A percentile compares a stretch with the other conserved stretches of the same genome.
phyloP scores from a whole-genome alignment of 2,888 invertebrate genomes.

The Scrobipalpa costella region DNA sequence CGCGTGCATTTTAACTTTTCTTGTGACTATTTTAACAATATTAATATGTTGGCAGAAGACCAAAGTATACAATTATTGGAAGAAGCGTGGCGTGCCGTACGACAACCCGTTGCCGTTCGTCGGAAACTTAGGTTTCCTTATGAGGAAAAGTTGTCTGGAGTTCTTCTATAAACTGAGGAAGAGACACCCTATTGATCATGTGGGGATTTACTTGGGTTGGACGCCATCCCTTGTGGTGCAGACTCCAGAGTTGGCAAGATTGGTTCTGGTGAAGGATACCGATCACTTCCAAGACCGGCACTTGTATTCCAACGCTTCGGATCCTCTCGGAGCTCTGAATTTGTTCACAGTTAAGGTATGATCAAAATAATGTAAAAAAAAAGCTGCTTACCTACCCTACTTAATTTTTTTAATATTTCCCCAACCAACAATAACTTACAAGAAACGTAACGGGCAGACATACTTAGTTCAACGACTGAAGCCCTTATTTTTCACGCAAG shows the following conservation, averaged over 20 bases:
- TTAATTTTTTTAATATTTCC: too few species aligned
- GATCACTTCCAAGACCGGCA: constrained; percentile 59
- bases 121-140: constrained; percentile 56
- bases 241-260: constrained; percentile 56
- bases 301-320: constrained; percentile 48
- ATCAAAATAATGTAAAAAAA: too few species aligned
- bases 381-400: too few species aligned
- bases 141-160: constrained; percentile 58
- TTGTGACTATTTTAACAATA: constrained; percentile 37
- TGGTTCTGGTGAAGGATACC: constrained; percentile 54
- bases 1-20: constrained; percentile 31
- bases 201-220: constrained; percentile 59
- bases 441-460: too few species aligned
- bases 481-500: too few species aligned
- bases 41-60: constrained; percentile 46
- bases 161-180: constrained; percentile 48
- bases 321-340: constrained; percentile 62
- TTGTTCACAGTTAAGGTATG: constrained; percentile 61
- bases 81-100: constrained; percentile 54
- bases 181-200: constrained; percentile 50
- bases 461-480: too few species aligned
- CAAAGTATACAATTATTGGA: constrained; percentile 60
- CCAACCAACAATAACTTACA: too few species aligned
- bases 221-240: constrained; percentile 58
- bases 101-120: constrained; percentile 51